phyloP scores from a whole-genome alignment of 2,888 invertebrate species.

The Hydropsyche betteni region DNA sequence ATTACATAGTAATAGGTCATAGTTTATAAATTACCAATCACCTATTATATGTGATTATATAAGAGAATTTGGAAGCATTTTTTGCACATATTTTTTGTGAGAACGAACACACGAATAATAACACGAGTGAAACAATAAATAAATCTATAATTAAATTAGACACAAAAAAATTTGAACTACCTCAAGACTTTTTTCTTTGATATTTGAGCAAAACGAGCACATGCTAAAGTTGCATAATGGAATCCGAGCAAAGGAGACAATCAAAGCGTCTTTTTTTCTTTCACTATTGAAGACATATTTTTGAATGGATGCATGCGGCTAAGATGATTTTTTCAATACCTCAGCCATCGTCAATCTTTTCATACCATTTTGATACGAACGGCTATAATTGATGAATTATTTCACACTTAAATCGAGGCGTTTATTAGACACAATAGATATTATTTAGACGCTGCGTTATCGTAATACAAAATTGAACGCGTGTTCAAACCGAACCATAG shows the following conservation, averaged over 20 bases:
- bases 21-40: constrained; percentile 1
- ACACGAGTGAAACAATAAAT: too few species aligned
- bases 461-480: too few species aligned
- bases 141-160: too few species aligned
- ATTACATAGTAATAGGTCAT: constrained; percentile 19
- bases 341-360: background rate
- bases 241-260: constrained; percentile 35
- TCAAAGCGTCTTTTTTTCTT: constrained; percentile 20
- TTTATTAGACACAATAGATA: too few species aligned
- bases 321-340: constrained; percentile 7
- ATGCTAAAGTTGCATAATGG: constrained; percentile 43
- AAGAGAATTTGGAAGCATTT: background rate
- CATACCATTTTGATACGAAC: too few species aligned
- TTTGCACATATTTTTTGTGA: background rate
- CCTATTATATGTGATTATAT: background rate
- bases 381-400: too few species aligned
- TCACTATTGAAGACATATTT: constrained; percentile 12
- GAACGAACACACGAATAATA: too few species aligned
- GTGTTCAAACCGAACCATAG: too few species aligned
- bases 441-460: too few species aligned
- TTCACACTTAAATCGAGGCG: too few species aligned
- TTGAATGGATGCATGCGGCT: constrained; percentile 23
- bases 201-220: constrained; percentile 37
- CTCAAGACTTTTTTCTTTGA: constrained; percentile 29
- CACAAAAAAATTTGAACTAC: background rate